phyloP scores from a whole-genome alignment of 2,113 vertebrate species.

The Probosciger aterrimus region DNA sequence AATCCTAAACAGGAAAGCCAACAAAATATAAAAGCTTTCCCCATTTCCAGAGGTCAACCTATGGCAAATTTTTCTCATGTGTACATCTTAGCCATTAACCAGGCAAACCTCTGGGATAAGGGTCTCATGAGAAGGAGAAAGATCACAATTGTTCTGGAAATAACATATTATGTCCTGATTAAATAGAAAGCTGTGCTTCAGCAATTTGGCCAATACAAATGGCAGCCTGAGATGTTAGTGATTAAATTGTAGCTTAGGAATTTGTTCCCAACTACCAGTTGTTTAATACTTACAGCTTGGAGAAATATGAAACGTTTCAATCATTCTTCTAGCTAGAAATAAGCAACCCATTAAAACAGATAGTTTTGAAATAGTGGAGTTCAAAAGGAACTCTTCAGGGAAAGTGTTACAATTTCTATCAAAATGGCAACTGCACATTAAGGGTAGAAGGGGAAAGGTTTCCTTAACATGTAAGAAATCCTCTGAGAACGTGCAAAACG shows the following conservation, averaged over 20 bases:
- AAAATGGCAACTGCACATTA: not conserved
- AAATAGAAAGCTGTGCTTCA: conserved; percentile 19
- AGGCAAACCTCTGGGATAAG: not conserved
- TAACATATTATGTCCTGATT: not conserved
- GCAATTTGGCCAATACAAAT: not conserved
- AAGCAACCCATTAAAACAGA: not conserved
- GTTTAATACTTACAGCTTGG: conserved; percentile 15
- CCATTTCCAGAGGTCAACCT: not conserved
- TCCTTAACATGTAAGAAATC: not conserved
- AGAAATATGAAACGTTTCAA: conserved; percentile 29
- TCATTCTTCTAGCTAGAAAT: conserved; percentile 13
- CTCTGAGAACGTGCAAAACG: not conserved
- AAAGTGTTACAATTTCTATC: conserved; percentile 9
- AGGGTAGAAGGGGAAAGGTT: not conserved
- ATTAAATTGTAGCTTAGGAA: conserved; percentile 26
- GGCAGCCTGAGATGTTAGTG: not conserved
- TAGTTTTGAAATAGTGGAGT: not conserved
- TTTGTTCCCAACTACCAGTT: conserved; percentile 14
- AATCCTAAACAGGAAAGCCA: conserved; percentile 19
- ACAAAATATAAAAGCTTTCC: not conserved
- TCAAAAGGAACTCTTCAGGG: not conserved
- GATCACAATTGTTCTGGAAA: not conserved
- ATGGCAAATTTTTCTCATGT: conserved; percentile 12
- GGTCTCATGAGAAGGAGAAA: not conserved
- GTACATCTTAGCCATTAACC: not conserved